Percentiles rank a stretch among this genome's conserved stretches.
Conservation (phyloP, 2,888 invertebrate species). For the Tineola bisselliella region DNA sequence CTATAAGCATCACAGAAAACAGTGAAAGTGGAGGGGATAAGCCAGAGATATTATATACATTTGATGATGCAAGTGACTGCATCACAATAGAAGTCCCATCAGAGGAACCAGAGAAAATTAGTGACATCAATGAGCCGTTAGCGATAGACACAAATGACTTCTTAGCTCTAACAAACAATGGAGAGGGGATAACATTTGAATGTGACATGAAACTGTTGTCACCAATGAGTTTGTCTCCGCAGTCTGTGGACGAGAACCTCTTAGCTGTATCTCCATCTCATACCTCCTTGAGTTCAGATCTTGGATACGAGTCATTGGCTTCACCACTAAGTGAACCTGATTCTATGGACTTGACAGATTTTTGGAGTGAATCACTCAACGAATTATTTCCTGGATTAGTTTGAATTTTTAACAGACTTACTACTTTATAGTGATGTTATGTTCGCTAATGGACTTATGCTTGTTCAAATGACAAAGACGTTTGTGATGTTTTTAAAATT, state of each 20-base stretch:
- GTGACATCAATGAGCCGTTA: constrained; percentile 26
- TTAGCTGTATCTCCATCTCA: constrained; percentile 48
- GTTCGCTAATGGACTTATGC: too few species aligned
- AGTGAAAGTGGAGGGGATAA: constrained; percentile 30
- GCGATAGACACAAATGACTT: constrained; percentile 34
- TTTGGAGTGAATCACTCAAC: constrained; percentile 80
- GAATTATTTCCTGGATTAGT: constrained; percentile 81
- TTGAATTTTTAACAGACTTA: constrained; percentile 25
- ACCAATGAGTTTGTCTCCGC: constrained; percentile 49
- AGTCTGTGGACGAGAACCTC: constrained; percentile 40
- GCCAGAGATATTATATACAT: constrained; percentile 75
- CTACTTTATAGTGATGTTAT: too few species aligned
- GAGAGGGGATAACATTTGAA: constrained; percentile 36
- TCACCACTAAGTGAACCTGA: constrained; percentile 59
- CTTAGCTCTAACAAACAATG: constrained; percentile 28
- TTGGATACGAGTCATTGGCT: constrained; percentile 58
- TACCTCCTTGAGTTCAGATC: constrained; percentile 50
- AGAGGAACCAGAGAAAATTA: constrained; percentile 63
- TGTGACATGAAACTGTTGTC: constrained; percentile 57
- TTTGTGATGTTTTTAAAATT: constrained; percentile 10
- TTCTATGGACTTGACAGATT: constrained; percentile 66
- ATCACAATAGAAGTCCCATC: constrained; percentile 77
- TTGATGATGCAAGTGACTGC: constrained; percentile 77
- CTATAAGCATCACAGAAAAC: constrained; percentile 25
- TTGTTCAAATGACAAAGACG: neutral